Evolutionary conservation across 37 sponge, comb jelly and placozoan species (phyloP).

Genomic region (Geodia barretti): DNA sequence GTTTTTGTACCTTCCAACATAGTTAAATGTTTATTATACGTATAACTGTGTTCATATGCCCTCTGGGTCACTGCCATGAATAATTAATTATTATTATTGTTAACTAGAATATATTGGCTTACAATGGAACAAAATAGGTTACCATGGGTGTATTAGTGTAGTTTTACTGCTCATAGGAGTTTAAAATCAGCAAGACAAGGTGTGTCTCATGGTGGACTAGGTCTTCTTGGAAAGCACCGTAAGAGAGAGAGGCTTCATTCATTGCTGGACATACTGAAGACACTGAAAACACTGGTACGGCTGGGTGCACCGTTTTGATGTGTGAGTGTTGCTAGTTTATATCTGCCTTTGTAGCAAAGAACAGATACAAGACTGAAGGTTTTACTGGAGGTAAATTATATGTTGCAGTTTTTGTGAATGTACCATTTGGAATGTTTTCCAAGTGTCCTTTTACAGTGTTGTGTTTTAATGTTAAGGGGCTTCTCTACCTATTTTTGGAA

Average conservation of each 20-base stretch:
- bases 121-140: neutral
- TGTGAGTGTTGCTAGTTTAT: neutral
- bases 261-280: conserved; percentile 52
- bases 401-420: too few relatives aligned
- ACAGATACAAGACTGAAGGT: conserved; percentile 67
- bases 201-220: conserved; percentile 78
- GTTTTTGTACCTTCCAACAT: too few relatives aligned
- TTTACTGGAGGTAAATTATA: conserved; percentile 63
- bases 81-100: neutral
- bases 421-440: too few relatives aligned
- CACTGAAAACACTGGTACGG: conserved; percentile 77
- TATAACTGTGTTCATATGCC: too few relatives aligned
- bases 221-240: conserved; percentile 75
- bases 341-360: conserved; percentile 61
- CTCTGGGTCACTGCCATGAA: neutral
- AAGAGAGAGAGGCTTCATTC: conserved; percentile 60
- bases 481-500: too few relatives aligned
- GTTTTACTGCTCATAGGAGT: conserved; percentile 46
- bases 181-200: conserved; percentile 59
- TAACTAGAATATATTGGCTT: neutral
- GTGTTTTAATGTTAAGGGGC: too few relatives aligned
- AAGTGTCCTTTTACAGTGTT: too few relatives aligned
- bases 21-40: too few relatives aligned
- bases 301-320: too few relatives aligned
- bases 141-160: too few relatives aligned